Percentiles rank a stretch among this genome's conserved stretches.
These are phyloP conservation scores for Erpobdella octoculata DNA, from an alignment of 2,888 invertebrate genomes.

Conservation along the genomic window DNA sequence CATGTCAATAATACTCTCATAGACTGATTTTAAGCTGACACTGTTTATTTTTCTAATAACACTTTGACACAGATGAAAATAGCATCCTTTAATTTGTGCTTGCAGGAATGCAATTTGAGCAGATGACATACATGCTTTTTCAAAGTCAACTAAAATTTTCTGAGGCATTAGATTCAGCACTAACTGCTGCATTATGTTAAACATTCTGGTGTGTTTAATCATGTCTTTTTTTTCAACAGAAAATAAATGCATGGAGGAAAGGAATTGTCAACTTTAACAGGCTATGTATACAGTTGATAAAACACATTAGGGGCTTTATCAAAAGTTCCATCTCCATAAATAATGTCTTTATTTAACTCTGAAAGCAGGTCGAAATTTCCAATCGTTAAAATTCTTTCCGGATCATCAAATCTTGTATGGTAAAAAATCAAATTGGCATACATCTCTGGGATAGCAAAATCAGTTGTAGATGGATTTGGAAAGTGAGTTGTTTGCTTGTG, in stretches of 20 bases:
- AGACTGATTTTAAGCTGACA: background rate
- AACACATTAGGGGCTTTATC: background rate
- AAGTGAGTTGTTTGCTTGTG: too few relatives aligned
- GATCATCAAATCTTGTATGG: too few relatives aligned
- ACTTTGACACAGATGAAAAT: constrained; percentile 11
- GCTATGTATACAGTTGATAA: background rate
- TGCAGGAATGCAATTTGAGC: background rate
- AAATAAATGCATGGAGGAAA: background rate
- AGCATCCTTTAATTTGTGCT: background rate
- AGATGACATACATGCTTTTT: background rate
- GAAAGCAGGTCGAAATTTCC: background rate
- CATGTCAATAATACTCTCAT: background rate
- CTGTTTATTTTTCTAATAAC: background rate
- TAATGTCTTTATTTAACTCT: background rate
- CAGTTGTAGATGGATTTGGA: too few relatives aligned
- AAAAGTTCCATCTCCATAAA: background rate
- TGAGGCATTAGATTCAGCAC: background rate
- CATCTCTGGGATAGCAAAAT: too few relatives aligned
- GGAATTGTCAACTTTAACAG: background rate
- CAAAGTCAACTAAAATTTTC: constrained; percentile 10
- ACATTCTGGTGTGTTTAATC: background rate
- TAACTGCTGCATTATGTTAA: background rate
- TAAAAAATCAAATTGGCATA: too few relatives aligned
- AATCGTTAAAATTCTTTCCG: too few relatives aligned
- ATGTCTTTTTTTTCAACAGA: background rate